phyloP scores from a whole-genome alignment of 2,888 invertebrate species.

The Parapristionchus giblindavisi region DNA sequence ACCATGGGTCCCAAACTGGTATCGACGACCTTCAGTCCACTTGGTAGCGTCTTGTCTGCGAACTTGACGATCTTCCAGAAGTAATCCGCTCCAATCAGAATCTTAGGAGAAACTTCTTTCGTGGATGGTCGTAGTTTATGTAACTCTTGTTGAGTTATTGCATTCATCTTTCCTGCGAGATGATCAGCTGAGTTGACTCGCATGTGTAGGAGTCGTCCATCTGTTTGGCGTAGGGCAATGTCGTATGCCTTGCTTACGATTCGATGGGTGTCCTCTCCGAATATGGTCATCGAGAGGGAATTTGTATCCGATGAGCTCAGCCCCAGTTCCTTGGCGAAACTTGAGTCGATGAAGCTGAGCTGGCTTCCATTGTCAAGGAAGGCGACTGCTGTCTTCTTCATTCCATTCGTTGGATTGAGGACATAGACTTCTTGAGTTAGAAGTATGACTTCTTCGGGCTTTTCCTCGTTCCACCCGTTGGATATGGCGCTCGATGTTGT shows the following conservation, averaged over 20 bases:
- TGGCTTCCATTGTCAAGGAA: too few species aligned
- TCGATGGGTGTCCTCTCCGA: not conserved
- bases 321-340: not conserved
- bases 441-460: too few species aligned
- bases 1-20: conserved; percentile 12
- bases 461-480: too few species aligned
- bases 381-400: too few species aligned
- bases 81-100: not conserved
- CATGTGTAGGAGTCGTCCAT: not conserved
- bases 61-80: conserved; percentile 11
- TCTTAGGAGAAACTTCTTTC: not conserved
- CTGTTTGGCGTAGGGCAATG: not conserved
- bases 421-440: too few species aligned
- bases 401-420: too few species aligned
- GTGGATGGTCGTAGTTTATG: not conserved
- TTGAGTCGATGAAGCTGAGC: too few species aligned
- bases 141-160: not conserved
- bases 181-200: not conserved
- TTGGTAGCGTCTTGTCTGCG: not conserved
- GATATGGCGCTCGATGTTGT: too few species aligned
- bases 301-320: not conserved
- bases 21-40: not conserved
- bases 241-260: not conserved
- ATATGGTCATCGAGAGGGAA: not conserved
- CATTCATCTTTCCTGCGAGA: not conserved